Evolutionary conservation across 1,140 invertebrate species (phyloP).

Genomic region (Parapsyche elsis): DNA sequence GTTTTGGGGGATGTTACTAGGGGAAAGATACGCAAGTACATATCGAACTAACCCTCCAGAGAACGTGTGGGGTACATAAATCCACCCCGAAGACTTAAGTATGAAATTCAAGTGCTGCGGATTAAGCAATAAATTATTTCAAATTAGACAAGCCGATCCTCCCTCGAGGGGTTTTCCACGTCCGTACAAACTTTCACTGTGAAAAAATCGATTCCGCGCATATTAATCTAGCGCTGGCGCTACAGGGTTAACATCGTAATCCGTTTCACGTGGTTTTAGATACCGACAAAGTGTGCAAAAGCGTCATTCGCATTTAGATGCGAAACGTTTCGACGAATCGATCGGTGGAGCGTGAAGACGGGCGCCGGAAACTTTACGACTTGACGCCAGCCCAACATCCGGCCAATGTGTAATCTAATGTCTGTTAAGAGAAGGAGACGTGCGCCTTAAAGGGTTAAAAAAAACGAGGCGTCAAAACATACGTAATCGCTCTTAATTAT

Average conservation of each 20-base stretch:
- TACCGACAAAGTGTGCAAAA: conserved; percentile 32
- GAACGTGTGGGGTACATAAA: background rate
- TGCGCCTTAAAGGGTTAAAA: background rate
- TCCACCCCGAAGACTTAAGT: background rate
- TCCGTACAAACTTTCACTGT: background rate
- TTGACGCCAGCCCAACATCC: conserved; percentile 41
- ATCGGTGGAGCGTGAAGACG: conserved; percentile 38
- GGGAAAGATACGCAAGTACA: background rate
- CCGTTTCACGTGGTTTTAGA: background rate
- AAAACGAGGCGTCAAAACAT: conserved; percentile 23
- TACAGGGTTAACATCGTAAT: background rate
- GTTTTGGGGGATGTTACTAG: background rate
- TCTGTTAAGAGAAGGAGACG: no score
- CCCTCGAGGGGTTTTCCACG: no score
- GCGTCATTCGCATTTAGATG: background rate
- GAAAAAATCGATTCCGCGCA: background rate
- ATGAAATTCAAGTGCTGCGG: conserved; percentile 27
- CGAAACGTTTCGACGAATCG: conserved; percentile 26
- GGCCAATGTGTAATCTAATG: background rate
- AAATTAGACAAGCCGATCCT: conserved; percentile 43
- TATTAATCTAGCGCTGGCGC: no score
- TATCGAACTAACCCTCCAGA: no score
- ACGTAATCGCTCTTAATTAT: conserved; percentile 15
- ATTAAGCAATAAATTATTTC: conserved; percentile 48
- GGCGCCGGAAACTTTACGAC: conserved; percentile 43